phyloP scores from a whole-genome alignment of 1,140 invertebrate species.

The Ladona fulva region DNA sequence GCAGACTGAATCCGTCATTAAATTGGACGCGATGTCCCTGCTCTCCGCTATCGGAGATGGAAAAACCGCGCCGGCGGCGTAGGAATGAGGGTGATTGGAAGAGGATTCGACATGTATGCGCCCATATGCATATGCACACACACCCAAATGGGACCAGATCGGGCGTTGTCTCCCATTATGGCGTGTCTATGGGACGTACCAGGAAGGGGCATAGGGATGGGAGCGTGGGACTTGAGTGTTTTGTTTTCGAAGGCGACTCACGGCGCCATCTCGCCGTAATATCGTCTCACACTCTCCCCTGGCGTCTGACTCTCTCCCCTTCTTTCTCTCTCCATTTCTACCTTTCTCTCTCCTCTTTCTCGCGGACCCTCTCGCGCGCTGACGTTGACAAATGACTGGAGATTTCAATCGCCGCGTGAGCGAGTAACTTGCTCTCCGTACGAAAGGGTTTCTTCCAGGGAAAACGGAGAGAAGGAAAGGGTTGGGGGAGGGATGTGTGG shows the following conservation, averaged over 20 bases:
- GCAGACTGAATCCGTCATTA: no score
- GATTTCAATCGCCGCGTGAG: slow-evolving; percentile 52
- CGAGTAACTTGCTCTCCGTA: slow-evolving; percentile 32
- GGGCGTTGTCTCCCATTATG: not conserved
- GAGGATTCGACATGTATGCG: no score
- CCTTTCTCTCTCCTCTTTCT: not conserved
- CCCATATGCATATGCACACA: not conserved
- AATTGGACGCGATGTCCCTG: no score
- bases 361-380: slow-evolving; percentile 34
- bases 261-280: slow-evolving; percentile 1
- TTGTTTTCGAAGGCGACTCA: slow-evolving; percentile 4
- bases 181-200: not conserved
- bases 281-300: not conserved
- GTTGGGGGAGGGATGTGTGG: slow-evolving; percentile 13
- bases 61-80: no score
- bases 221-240: not conserved
- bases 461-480: not conserved
- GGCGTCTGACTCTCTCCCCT: not conserved
- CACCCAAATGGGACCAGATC: not conserved
- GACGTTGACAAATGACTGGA: slow-evolving; percentile 53
- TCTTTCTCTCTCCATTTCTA: not conserved
- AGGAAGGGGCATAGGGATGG: not conserved
- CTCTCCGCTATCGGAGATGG: no score
- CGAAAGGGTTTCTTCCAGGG: slow-evolving; percentile 15
- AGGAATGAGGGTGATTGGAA: no score